Percentiles rank a stretch among this genome's conserved stretches.
Evolutionary conservation across 1,140 invertebrate genomes (phyloP).

Genomic region (Neodiprion lecontei): DNA sequence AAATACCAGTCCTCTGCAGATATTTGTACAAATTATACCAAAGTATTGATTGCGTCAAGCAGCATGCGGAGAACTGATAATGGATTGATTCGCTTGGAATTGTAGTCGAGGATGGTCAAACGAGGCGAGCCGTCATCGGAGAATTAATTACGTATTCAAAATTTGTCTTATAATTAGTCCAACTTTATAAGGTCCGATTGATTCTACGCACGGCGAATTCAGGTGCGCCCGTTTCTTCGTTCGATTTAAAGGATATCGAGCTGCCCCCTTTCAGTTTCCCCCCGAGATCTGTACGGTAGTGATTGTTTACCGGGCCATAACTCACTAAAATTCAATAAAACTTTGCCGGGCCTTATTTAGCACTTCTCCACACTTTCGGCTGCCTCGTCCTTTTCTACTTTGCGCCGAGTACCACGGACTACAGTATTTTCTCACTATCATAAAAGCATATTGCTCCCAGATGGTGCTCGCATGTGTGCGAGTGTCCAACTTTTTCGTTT

Average conservation of each 20-base stretch:
- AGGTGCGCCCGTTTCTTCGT: no score
- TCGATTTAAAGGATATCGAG: not conserved
- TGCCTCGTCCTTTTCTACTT: not conserved
- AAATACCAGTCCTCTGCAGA: no score
- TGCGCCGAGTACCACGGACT: not conserved
- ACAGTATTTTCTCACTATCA: not conserved
- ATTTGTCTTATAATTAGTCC: no score
- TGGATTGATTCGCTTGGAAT: no score
- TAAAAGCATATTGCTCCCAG: slow-evolving; percentile 10
- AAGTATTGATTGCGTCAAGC: no score
- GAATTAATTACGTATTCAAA: no score
- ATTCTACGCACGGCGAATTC: no score
- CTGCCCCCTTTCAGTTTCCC: not conserved
- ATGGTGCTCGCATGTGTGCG: not conserved
- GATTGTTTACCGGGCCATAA: slow-evolving; percentile 13
- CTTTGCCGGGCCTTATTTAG: slow-evolving; percentile 12
- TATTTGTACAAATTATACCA: no score
- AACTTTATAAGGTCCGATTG: no score
- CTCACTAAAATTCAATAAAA: slow-evolving; percentile 17
- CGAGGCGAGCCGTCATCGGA: no score
- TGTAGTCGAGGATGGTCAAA: no score
- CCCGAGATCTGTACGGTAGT: not conserved
- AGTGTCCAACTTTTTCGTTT: slow-evolving; percentile 13
- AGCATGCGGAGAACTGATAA: no score
- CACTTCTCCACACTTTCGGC: not conserved